A percentile compares a stretch with the other conserved stretches of the same genome.
These are phyloP conservation scores for Amphipoea lucens DNA, from an alignment of 2,888 invertebrate genomes.

Conservation along the genomic window DNA sequence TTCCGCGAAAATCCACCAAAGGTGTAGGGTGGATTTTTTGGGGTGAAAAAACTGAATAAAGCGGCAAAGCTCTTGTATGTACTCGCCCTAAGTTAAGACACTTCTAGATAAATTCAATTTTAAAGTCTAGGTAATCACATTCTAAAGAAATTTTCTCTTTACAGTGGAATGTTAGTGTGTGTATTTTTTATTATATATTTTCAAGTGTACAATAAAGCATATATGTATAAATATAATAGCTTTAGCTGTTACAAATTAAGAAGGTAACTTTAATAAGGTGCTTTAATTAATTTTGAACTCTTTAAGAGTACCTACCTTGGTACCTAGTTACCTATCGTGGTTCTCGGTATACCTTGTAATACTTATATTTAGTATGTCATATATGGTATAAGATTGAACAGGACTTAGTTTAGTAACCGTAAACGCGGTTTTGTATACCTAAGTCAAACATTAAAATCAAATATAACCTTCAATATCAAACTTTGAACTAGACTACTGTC, in stretches of 20 bases:
- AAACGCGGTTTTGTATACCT: background rate
- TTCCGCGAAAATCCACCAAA: too few relatives aligned
- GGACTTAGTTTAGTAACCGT: constrained; percentile 2
- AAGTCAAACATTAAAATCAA: constrained; percentile 29
- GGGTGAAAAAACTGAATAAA: background rate
- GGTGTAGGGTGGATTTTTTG: background rate
- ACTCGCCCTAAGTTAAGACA: background rate
- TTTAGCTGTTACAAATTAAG: constrained; percentile 5
- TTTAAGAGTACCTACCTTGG: background rate
- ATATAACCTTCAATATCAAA: constrained; percentile 29
- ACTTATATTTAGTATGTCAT: background rate
- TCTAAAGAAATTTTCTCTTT: background rate
- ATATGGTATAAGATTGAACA: background rate
- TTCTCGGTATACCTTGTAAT: background rate
- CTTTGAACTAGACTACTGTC: constrained; percentile 6
- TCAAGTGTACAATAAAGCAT: too few relatives aligned
- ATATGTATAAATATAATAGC: background rate
- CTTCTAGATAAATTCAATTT: background rate
- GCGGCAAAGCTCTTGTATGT: background rate
- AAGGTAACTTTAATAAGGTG: too few relatives aligned
- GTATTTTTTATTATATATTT: too few relatives aligned
- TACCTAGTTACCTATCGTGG: background rate
- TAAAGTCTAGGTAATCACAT: background rate
- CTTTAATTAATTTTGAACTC: constrained; percentile 39
- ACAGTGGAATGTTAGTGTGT: background rate